Base-by-base conservation (phyloP, 2,888 invertebrate species). In the Rhamphomyia laevipes region DNA sequence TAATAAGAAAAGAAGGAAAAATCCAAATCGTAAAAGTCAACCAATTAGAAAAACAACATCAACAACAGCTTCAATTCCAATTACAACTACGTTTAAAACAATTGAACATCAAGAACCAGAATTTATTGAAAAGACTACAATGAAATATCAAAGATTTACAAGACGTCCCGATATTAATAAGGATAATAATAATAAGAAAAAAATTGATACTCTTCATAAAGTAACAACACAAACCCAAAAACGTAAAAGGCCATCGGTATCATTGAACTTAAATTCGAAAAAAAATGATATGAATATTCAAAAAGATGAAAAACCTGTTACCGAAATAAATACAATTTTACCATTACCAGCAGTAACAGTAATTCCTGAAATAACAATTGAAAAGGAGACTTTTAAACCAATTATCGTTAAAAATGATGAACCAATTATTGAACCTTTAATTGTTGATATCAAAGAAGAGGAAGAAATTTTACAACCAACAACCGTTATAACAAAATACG, bases 201-300 rank as follows among this genome's bases (percentile, higher is more conserved):
- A 21, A 15, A 33, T 17, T 17, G 27, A 9, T 44, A 35, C 16
- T 43, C 18, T 30, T 33, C 43, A 11, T 27, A 13, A 38, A 41
- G 7, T 46, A 45, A 31, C 46, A 49, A 17, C 49, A 41, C 17
- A 47, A 64, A 38, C 57, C 58, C 58, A 63, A 35, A 61, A 63
- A 15, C 63, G 67, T 30, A 67, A 65, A 41, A 66, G 66, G 44
- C 67, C 67, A 11, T 54, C 59, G 31, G 41, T 46, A 1, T 51
- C 57, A 46, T 58, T 61, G 35, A 60, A 60, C 18, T 63, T 61
- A 48, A 56, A 42, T 55, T 17, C 35, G n/a, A n/a, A n/a, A 35
- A n/a, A 13, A 35, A 35, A n/a, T n/a, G 35, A 35, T n/a, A 35
- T n/a, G 2, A 35, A 13, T 11, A 50, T 47, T n/a, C 40, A 52